Evolutionary conservation across 2,888 invertebrate species (phyloP).

Genomic region (Metacarcinus magister): DNA sequence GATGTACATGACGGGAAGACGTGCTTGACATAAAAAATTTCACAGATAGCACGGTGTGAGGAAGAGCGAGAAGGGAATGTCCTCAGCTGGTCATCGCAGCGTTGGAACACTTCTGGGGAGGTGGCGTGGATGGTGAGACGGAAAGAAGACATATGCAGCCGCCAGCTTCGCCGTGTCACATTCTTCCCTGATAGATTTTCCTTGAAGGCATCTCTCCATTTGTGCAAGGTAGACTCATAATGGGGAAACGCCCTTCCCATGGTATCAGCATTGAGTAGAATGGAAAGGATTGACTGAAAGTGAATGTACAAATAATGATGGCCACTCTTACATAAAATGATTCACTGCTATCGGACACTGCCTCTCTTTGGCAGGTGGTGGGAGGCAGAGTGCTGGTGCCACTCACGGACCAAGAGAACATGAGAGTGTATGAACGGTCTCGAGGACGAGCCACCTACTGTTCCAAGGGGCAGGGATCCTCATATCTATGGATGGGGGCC

Average conservation of each 20-base stretch:
- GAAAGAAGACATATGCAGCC: conserved; percentile 59
- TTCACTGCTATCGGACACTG: not conserved
- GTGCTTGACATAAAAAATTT: not conserved
- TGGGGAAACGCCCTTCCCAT: not conserved
- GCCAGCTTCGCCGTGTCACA: not conserved
- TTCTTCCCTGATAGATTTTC: conserved; percentile 75
- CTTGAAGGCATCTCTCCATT: conserved; percentile 49
- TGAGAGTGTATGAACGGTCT: conserved; percentile 67
- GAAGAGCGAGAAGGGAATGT: conserved; percentile 56
- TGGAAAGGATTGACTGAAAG: not conserved
- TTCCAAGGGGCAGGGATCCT: conserved; percentile 73
- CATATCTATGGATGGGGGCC: conserved; percentile 81
- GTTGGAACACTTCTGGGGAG: conserved; percentile 78
- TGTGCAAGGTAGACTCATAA: conserved; percentile 69
- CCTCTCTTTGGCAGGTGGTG: conserved; percentile 60
- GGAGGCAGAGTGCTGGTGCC: conserved; percentile 78
- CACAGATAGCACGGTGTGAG: conserved; percentile 63
- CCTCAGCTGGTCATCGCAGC: conserved; percentile 16
- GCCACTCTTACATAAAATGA: not conserved
- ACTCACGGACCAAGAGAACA: conserved; percentile 68
- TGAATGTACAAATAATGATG: not conserved
- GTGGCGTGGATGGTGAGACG: conserved; percentile 66
- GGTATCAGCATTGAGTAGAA: not conserved
- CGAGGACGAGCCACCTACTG: conserved; percentile 65
- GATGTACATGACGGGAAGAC: not conserved